Evolutionary conservation across 2,113 vertebrate species (phyloP).

Genomic region (Xiphorhynchus elegans): DNA sequence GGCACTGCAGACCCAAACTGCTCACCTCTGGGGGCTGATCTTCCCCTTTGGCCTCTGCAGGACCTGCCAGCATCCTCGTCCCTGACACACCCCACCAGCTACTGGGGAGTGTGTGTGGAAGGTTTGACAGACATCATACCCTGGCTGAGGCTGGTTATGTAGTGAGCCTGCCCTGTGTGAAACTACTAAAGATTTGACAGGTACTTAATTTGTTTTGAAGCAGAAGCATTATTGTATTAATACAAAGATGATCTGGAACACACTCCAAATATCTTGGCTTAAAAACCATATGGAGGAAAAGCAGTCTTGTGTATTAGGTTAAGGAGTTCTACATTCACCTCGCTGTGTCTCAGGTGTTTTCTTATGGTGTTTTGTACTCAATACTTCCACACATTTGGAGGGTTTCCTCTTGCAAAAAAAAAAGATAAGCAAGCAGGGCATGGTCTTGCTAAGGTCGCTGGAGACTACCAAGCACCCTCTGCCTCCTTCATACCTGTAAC

Average conservation of each 20-base stretch:
- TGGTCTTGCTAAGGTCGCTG: not conserved
- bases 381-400: not conserved
- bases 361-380: not conserved
- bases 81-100: not conserved
- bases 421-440: not conserved
- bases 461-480: not conserved
- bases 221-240: not conserved
- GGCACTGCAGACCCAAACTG: not conserved
- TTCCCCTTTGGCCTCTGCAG: fast-evolving
- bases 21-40: not conserved
- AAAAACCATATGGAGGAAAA: not conserved
- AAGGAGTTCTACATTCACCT: not conserved
- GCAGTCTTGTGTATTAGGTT: not conserved
- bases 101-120: not conserved
- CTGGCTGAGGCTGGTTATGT: not conserved
- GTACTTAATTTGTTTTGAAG: not conserved
- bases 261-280: not conserved
- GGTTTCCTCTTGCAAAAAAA: not conserved
- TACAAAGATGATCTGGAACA: not conserved
- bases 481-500: not conserved
- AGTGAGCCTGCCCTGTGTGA: not conserved
- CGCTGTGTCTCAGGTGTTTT: not conserved
- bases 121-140: not conserved
- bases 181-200: not conserved
- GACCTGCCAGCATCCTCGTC: not conserved